A percentile compares a stretch with the other conserved stretches of the same genome.
These are phyloP conservation scores for Lamellibrachia satsuma DNA, from an alignment of 2,888 invertebrate genomes.

Conservation along the genomic window DNA sequence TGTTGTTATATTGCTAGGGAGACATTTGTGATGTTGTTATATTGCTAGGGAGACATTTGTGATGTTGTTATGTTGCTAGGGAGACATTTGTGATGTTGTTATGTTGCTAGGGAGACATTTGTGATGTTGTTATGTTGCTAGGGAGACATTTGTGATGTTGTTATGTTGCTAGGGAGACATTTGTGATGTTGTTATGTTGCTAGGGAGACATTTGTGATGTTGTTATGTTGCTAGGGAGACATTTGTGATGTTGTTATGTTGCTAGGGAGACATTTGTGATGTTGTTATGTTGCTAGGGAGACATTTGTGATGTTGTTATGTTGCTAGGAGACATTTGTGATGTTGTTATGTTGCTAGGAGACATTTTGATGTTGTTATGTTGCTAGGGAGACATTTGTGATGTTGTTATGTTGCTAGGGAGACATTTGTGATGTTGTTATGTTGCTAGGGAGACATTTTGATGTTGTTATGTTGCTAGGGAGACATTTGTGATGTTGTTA, in stretches of 20 bases:
- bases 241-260: conserved; percentile 39
- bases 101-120: conserved; percentile 71
- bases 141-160: conserved; percentile 60
- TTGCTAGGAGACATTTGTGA: conserved; percentile 71
- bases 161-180: conserved; percentile 71
- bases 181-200: conserved; percentile 61
- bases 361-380: too few relatives aligned
- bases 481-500: too few relatives aligned
- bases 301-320: too few relatives aligned
- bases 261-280: conserved; percentile 70
- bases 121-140: conserved; percentile 66
- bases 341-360: conserved; percentile 69
- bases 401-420: conserved; percentile 69
- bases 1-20: conserved; percentile 69
- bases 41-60: conserved; percentile 71
- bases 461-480: conserved; percentile 69
- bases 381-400: conserved; percentile 71
- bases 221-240: conserved; percentile 71
- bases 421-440: too few relatives aligned
- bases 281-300: conserved; percentile 70
- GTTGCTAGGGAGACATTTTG: conserved; percentile 73
- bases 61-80: conserved; percentile 69
- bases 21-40: too few relatives aligned
- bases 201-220: conserved; percentile 67
- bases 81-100: conserved; percentile 27